A percentile compares a stretch with the other conserved stretches of the same genome.
These are phyloP conservation scores for Alsophila aescularia DNA, from an alignment of 2,888 invertebrate species.

Conservation along the genomic window DNA sequence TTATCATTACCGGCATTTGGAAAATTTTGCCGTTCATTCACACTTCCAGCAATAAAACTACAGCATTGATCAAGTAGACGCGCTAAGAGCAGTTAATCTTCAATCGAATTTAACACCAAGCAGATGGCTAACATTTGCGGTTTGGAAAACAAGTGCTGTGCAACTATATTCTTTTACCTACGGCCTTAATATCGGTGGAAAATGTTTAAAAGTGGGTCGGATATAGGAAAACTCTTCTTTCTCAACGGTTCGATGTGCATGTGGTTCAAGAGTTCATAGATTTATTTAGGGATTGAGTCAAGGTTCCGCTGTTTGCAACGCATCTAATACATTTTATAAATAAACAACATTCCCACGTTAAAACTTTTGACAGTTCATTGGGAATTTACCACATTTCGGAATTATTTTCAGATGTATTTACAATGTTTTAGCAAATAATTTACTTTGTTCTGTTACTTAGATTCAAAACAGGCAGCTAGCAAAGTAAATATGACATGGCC, in stretches of 20 bases:
- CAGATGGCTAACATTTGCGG: conserved; percentile 25
- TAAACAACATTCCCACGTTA: conserved; percentile 41
- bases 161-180: background rate
- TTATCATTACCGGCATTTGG: background rate
- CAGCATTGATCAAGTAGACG: conserved; percentile 1
- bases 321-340: conserved; percentile 41
- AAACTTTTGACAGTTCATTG: conserved; percentile 23
- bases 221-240: conserved; percentile 5
- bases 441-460: background rate
- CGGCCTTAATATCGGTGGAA: background rate
- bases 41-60: conserved; percentile 4
- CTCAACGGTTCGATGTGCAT: conserved; percentile 11
- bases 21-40: conserved; percentile 11
- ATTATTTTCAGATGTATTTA: background rate
- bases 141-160: conserved; percentile 1
- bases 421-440: background rate
- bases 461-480: too few relatives aligned
- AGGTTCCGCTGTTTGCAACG: conserved; percentile 49
- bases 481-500: too few relatives aligned
- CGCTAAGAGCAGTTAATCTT: conserved; percentile 16
- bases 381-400: conserved; percentile 6
- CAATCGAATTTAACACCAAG: conserved; percentile 36
- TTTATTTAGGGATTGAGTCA: conserved; percentile 68
- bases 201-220: background rate
- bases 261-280: conserved; percentile 51